Conservation (phyloP, 2,888 invertebrate species). For the Tiliacea aurago region DNA sequence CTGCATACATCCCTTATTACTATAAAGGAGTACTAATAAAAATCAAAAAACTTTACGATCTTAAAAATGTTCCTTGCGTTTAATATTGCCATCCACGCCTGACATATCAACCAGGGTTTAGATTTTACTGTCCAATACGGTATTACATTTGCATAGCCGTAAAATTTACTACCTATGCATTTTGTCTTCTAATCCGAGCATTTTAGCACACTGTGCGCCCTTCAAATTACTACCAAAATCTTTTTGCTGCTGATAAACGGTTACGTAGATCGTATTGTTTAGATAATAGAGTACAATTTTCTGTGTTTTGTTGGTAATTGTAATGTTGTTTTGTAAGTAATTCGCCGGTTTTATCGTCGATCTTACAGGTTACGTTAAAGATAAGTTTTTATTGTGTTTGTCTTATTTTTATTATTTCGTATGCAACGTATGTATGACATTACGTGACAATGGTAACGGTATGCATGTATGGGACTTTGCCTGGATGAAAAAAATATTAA, state of each 20-base stretch:
- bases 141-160: slow-evolving; percentile 88
- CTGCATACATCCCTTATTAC: slow-evolving; percentile 60
- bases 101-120: slow-evolving; percentile 77
- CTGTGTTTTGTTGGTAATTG: neutral
- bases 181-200: slow-evolving; percentile 83
- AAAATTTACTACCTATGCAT: slow-evolving; percentile 89
- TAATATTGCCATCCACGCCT: slow-evolving; percentile 78
- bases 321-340: slow-evolving; percentile 58
- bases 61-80: slow-evolving; percentile 66
- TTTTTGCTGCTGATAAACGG: neutral
- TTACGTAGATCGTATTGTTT: neutral
- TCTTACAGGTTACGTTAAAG: slow-evolving; percentile 71
- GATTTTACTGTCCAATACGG: slow-evolving; percentile 84
- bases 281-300: slow-evolving; percentile 4
- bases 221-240: slow-evolving; percentile 53
- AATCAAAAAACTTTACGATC: slow-evolving; percentile 67
- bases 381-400: slow-evolving; percentile 70
- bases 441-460: slow-evolving; percentile 52
- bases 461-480: neutral
- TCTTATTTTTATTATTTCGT: slow-evolving; percentile 63
- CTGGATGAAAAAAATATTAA: neutral
- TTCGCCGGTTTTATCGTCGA: slow-evolving; percentile 71
- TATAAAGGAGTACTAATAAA: slow-evolving; percentile 65
- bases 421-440: slow-evolving; percentile 53
- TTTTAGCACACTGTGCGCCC: slow-evolving; percentile 77